Percentiles rank a stretch among this genome's conserved stretches.
phyloP scores from a whole-genome alignment of 2,113 vertebrate genomes.

The Macaca nemestrina region DNA sequence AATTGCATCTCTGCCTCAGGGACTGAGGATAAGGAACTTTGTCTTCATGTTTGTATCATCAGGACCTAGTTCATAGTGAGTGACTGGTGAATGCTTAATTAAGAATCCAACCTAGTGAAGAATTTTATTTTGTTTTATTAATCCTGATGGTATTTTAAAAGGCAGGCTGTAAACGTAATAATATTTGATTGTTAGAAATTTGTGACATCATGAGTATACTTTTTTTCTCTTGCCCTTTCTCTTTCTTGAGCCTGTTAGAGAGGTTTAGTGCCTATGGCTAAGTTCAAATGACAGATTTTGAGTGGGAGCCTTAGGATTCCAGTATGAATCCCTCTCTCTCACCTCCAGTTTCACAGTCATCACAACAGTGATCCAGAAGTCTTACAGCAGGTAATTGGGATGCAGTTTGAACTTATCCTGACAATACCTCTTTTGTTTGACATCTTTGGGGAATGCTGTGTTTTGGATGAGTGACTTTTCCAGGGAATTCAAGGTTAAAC shows the following conservation, averaged over 20 bases:
- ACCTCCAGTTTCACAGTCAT: not conserved
- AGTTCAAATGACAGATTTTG: conserved; percentile 31
- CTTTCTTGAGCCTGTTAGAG: not conserved
- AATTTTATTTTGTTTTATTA: conserved; percentile 44
- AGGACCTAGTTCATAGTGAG: not conserved
- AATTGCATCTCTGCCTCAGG: not conserved
- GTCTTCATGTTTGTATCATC: not conserved
- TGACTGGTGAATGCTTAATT: not conserved
- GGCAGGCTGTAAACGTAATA: not conserved
- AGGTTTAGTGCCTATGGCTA: not conserved
- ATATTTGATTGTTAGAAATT: conserved; percentile 13
- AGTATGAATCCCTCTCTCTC: conserved; percentile 17
- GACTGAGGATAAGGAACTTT: not conserved
- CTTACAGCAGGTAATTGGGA: conserved; percentile 43
- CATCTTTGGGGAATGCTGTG: conserved; percentile 42
- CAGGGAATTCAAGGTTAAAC: conserved; percentile 39
- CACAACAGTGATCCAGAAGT: conserved; percentile 26
- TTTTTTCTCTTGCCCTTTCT: not conserved
- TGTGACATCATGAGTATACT: not conserved
- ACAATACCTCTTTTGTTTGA: conserved; percentile 20
- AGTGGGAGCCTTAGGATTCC: conserved; percentile 21
- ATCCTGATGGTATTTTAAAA: conserved; percentile 34
- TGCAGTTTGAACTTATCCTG: conserved; percentile 24
- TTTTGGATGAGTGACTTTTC: conserved; percentile 54
- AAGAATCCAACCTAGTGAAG: not conserved